phyloP scores from a whole-genome alignment of 2,113 vertebrate species.

The Rallus limicola region DNA sequence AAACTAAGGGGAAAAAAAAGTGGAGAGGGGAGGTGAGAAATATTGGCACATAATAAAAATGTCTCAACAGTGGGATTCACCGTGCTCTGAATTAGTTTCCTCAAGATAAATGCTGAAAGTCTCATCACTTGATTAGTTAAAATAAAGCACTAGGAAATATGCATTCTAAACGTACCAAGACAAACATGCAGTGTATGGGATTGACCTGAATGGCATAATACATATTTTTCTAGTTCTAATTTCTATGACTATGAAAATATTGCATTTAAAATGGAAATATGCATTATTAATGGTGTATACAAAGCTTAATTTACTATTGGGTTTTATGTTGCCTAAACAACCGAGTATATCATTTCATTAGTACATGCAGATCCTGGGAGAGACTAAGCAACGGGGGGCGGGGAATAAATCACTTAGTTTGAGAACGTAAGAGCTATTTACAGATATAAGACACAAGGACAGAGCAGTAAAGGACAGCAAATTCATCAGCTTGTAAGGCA shows the following conservation, averaged over 20 bases:
- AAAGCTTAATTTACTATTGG: background rate
- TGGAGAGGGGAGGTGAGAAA: background rate
- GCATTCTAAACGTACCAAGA: background rate
- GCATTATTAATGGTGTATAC: background rate
- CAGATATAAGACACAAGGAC: background rate
- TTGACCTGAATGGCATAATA: background rate
- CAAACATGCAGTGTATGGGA: background rate
- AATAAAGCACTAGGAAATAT: background rate
- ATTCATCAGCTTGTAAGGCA: background rate
- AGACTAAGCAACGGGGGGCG: background rate
- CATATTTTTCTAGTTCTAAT: slow-evolving; percentile 6
- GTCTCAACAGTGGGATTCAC: background rate
- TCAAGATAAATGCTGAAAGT: background rate
- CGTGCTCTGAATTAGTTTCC: background rate
- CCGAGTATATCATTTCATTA: background rate
- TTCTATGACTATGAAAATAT: background rate
- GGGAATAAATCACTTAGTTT: background rate
- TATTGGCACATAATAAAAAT: background rate
- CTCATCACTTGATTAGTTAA: background rate
- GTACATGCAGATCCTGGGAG: background rate
- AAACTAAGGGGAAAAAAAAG: background rate
- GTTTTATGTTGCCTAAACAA: background rate
- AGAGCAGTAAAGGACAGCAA: background rate
- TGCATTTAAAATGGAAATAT: slow-evolving; percentile 23
- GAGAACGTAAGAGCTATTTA: background rate